Conservation (phyloP, 2,113 vertebrate genomes). For the Lycocorax pyrrhopterus region DNA sequence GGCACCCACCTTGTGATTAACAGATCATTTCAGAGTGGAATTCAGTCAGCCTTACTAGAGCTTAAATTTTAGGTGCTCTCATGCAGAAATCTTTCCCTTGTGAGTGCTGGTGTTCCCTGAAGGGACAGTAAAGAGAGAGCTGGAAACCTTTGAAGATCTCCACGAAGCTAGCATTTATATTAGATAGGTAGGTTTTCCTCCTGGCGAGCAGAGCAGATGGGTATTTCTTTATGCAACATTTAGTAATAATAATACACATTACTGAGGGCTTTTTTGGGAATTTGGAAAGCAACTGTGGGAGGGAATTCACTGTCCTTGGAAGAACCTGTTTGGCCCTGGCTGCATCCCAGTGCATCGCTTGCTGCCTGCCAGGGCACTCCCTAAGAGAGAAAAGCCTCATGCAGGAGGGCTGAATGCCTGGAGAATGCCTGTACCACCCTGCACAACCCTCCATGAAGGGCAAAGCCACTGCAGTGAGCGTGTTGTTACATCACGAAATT, state of each 20-base stretch:
- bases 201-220: not conserved
- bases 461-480: not conserved
- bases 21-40: not conserved
- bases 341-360: not conserved
- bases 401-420: not conserved
- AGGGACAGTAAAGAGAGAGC: not conserved
- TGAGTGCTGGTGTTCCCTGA: not conserved
- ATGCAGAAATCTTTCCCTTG: not conserved
- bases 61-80: not conserved
- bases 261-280: not conserved
- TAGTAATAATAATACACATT: not conserved
- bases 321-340: not conserved
- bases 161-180: not conserved
- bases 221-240: not conserved
- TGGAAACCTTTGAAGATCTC: not conserved
- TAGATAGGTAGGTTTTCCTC: not conserved
- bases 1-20: accelerated
- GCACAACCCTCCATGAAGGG: not conserved
- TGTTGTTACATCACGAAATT: not conserved
- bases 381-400: not conserved
- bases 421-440: not conserved
- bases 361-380: not conserved
- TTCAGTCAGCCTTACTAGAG: not conserved
- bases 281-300: not conserved
- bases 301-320: not conserved